Evolutionary conservation across 2,113 vertebrate genomes (phyloP).

Genomic region (Rhineura floridana): DNA sequence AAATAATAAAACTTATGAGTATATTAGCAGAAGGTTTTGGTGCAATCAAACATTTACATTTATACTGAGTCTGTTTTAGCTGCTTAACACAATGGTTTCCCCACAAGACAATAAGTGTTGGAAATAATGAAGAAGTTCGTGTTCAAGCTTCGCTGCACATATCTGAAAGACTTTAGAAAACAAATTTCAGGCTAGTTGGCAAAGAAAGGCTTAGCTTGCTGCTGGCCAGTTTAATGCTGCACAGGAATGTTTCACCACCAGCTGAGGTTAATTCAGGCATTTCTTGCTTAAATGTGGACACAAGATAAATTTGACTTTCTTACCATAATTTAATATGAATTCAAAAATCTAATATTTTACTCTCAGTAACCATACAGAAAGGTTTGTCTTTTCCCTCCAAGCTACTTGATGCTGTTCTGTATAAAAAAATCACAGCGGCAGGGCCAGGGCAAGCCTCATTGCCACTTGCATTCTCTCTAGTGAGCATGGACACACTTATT

Average conservation of each 20-base stretch:
- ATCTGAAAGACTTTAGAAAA: constrained; percentile 13
- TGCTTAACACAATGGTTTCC: neutral
- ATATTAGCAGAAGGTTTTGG: neutral
- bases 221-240: neutral
- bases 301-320: neutral
- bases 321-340: neutral
- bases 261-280: neutral
- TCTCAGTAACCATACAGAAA: neutral
- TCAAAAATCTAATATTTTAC: neutral
- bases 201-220: neutral
- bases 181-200: neutral
- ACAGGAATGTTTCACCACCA: neutral
- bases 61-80: neutral
- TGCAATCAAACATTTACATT: constrained; percentile 14
- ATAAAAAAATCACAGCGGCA: too few species aligned
- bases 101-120: neutral
- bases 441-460: too few species aligned
- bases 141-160: constrained; percentile 5
- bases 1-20: neutral
- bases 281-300: neutral
- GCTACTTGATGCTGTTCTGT: too few species aligned
- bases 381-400: too few species aligned
- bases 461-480: too few species aligned
- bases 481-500: too few species aligned
- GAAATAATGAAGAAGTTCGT: constrained; percentile 21